Evolutionary conservation across 2,113 vertebrate species (phyloP), one percentile per base, ranked within the genome.

Genomic region (Tupaia tana): DNA sequence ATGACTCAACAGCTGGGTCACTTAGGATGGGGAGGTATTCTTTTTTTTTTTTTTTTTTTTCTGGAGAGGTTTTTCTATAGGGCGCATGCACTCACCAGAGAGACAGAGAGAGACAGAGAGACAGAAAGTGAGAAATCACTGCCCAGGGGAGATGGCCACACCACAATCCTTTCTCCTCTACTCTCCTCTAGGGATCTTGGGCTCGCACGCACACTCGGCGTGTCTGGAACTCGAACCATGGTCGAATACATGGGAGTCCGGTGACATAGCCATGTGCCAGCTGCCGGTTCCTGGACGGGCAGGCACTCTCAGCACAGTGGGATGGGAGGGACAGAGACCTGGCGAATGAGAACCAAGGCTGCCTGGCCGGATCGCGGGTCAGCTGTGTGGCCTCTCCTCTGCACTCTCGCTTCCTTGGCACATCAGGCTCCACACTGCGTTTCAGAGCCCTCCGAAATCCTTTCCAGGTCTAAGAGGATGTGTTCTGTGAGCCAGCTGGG

Each of bases 1-100:
- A 81, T 93, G 77, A 96, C 66, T 77, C 81, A 75, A 81, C 63
- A 20, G 13, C 73, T 69, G 29, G 86, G 89, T 19, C 34, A 24
- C 91, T 78, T 73, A 22, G 89, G 54, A 20, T 52, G 1, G 6
- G 18, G 63, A 81, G 34, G 43, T 4, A 43, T 43, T 43, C 43
- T 43, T 43, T 43, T 43, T 43, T 43, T 43, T 43, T 43, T 43
- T 43, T 43, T 43, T 43, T 43, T n/a, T n/a, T n/a, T n/a, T n/a
- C n/a, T n/a, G n/a, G n/a, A n/a, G n/a, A n/a, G n/a, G n/a, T n/a
- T n/a, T n/a, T n/a, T n/a, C n/a, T n/a, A n/a, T n/a, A n/a, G n/a
- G n/a, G n/a, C n/a, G 43, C 43, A 43, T 43, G 43, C 43, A 3
- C 43, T 43, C 43, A 43, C 43, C 43, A 43, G n/a, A n/a, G n/a